Conservation (phyloP, 2,888 invertebrate species). For the Rhagium mordax region DNA sequence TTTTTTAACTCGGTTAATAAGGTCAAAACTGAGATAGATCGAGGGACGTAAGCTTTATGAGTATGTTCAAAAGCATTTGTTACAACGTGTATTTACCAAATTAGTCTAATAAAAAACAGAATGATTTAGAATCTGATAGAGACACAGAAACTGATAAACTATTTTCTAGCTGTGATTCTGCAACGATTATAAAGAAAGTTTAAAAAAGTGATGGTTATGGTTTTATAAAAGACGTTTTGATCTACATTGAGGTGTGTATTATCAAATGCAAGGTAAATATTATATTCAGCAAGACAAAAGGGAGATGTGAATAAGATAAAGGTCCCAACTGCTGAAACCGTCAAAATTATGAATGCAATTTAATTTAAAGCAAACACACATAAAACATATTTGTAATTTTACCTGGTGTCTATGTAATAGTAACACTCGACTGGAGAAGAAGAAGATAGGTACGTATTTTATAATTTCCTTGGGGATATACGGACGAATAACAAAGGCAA, state of each 20-base stretch:
- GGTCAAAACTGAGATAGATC: too few species aligned
- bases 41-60: too few species aligned
- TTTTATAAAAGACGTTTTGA: not conserved
- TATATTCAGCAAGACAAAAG: constrained; percentile 36
- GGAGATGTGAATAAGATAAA: constrained; percentile 45
- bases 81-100: too few species aligned
- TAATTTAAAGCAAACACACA: constrained; percentile 64
- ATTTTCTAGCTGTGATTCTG: too few species aligned
- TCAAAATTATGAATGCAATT: constrained; percentile 61
- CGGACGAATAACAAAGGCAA: constrained; percentile 56
- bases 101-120: too few species aligned
- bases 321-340: constrained; percentile 47
- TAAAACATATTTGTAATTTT: constrained; percentile 65
- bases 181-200: too few species aligned
- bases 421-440: constrained; percentile 50
- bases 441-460: constrained; percentile 64
- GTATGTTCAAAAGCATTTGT: too few species aligned
- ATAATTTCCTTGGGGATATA: constrained; percentile 69
- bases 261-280: not conserved
- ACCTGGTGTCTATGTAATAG: constrained; percentile 59
- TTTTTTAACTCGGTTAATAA: too few species aligned
- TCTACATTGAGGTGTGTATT: not conserved
- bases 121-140: too few species aligned
- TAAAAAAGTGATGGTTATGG: too few species aligned
- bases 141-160: too few species aligned